phyloP scores from a whole-genome alignment of 2,797 vertebrate species.

The Eospalax fontanierii region DNA sequence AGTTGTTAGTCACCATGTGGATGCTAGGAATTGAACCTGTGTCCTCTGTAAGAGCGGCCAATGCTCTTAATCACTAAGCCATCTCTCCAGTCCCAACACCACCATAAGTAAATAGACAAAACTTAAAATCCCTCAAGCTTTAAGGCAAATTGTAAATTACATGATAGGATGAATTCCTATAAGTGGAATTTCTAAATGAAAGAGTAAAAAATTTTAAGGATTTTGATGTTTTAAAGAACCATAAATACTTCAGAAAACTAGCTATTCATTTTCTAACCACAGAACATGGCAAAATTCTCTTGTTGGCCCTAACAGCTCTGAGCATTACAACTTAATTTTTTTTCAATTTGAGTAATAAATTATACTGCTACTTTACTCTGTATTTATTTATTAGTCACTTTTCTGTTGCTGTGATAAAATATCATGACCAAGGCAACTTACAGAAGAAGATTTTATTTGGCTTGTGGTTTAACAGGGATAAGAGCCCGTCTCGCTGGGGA shows the following conservation, averaged over 20 bases:
- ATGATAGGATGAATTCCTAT: not conserved
- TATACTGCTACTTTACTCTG: not conserved
- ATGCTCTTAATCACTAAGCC: too few relatives aligned
- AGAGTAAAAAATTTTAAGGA: conserved; percentile 38
- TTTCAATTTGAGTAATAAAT: not conserved
- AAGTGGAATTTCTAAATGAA: conserved; percentile 6
- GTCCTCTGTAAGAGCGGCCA: too few relatives aligned
- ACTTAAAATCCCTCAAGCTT: not conserved
- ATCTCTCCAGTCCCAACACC: not conserved
- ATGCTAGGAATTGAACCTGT: too few relatives aligned
- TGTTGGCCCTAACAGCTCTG: not conserved
- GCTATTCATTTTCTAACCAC: not conserved
- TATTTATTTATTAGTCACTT: conserved; percentile 8
- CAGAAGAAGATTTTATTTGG: too few relatives aligned
- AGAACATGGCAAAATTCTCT: not conserved
- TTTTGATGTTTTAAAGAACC: conserved; percentile 17
- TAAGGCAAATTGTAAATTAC: not conserved
- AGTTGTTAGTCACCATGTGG: too few relatives aligned
- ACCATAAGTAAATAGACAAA: not conserved
- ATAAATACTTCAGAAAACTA: conserved; percentile 6
- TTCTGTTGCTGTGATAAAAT: too few relatives aligned
- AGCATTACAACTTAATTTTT: not conserved
- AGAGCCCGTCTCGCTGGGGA: too few relatives aligned
- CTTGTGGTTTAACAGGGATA: too few relatives aligned
- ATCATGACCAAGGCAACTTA: too few relatives aligned